phyloP scores from a whole-genome alignment of 2,888 invertebrate species.

The Mantis religiosa region DNA sequence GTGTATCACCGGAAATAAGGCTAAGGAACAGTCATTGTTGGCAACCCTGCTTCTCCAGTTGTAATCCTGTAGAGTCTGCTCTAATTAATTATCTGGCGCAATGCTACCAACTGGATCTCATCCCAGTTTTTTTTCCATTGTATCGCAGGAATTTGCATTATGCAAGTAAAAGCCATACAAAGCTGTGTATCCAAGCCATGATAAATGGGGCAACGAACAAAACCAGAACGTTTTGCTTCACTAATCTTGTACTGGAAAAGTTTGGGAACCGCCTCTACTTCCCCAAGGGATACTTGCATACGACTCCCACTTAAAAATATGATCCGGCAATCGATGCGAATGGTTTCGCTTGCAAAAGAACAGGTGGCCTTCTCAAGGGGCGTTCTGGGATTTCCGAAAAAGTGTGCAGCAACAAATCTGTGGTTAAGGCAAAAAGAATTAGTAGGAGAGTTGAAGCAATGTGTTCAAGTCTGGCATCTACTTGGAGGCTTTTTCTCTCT shows the following conservation, averaged over 20 bases:
- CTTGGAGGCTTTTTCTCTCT: too few relatives aligned
- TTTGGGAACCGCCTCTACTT: not conserved
- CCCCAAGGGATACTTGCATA: not conserved
- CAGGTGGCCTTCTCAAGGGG: not conserved
- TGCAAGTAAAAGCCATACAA: not conserved
- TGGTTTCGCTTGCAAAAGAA: not conserved
- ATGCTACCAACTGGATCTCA: not conserved
- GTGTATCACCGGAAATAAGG: too few relatives aligned
- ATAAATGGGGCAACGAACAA: not conserved
- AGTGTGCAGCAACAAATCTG: too few relatives aligned
- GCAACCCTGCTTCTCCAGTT: not conserved
- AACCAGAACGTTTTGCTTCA: conserved; percentile 8
- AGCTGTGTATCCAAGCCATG: not conserved
- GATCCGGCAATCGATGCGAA: not conserved
- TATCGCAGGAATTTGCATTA: not conserved
- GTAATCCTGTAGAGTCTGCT: not conserved
- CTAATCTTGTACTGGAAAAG: conserved; percentile 12
- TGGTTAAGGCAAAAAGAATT: too few relatives aligned
- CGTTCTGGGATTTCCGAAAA: not conserved
- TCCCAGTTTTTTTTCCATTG: not conserved
- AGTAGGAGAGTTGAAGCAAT: too few relatives aligned
- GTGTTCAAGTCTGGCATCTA: too few relatives aligned
- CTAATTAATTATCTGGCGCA: not conserved
- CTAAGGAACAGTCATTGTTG: too few relatives aligned
- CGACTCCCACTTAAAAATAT: not conserved